Conservation (phyloP, 2,888 invertebrate species). For the Zhengitettix transpicula region DNA sequence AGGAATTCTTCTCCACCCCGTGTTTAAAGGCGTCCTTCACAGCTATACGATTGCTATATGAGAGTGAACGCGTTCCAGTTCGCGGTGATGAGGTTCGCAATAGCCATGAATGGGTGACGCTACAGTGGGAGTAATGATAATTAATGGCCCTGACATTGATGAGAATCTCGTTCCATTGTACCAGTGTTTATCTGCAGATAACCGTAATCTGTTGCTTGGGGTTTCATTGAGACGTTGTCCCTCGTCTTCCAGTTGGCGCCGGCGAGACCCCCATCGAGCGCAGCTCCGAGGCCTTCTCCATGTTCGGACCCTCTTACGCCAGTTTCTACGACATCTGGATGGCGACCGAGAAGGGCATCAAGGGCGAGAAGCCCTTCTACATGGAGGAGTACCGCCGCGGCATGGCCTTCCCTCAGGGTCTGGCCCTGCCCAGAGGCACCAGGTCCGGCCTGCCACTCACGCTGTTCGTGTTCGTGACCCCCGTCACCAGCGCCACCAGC, state of each 20-base stretch:
- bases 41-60: too few relatives aligned
- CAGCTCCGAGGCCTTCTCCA: slow-evolving; percentile 46
- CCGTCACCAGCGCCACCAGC: slow-evolving; percentile 14
- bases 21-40: too few relatives aligned
- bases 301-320: slow-evolving; percentile 42
- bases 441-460: slow-evolving; percentile 46
- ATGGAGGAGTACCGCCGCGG: slow-evolving; percentile 20
- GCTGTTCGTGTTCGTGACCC: slow-evolving; percentile 42
- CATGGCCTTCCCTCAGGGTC: slow-evolving; percentile 52
- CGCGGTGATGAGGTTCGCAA: too few relatives aligned
- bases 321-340: slow-evolving; percentile 46
- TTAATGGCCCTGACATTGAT: too few relatives aligned
- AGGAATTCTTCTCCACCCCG: too few relatives aligned
- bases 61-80: too few relatives aligned
- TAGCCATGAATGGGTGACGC: too few relatives aligned
- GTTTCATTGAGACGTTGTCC: too few relatives aligned
- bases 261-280: slow-evolving; percentile 53
- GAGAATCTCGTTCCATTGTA: too few relatives aligned
- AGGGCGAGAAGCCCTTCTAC: slow-evolving; percentile 34
- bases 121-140: too few relatives aligned
- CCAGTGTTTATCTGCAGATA: too few relatives aligned
- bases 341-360: slow-evolving; percentile 37
- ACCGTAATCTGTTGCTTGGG: too few relatives aligned
- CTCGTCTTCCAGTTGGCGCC: slow-evolving; percentile 27
- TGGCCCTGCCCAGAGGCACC: slow-evolving; percentile 53